Evolutionary conservation across 2,888 invertebrate genomes (phyloP).

Genomic region (Tenthredo amoena): DNA sequence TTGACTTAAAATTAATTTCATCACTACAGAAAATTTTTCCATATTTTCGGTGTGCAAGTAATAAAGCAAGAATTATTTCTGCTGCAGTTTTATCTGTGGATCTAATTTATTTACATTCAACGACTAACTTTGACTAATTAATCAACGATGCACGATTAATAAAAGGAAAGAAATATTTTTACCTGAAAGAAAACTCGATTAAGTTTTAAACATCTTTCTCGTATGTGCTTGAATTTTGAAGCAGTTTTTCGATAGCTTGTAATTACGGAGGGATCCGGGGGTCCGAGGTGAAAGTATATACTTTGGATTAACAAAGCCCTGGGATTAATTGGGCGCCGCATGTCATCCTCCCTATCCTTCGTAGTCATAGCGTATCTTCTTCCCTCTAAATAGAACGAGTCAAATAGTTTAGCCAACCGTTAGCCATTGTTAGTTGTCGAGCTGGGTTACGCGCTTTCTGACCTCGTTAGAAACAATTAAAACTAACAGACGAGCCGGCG

Average conservation of each 20-base stretch:
- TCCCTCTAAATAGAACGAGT: constrained; percentile 28
- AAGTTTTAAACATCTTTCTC: not conserved
- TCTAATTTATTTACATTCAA: not conserved
- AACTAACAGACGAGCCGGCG: constrained; percentile 65
- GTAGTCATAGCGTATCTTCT: not conserved
- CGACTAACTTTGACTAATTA: not conserved
- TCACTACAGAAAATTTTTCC: not conserved
- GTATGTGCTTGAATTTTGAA: not conserved
- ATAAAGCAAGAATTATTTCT: not conserved
- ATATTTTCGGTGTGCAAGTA: not conserved
- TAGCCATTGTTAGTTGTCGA: constrained; percentile 13
- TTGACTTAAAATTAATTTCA: not conserved
- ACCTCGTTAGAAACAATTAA: constrained; percentile 71
- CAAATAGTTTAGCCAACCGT: constrained; percentile 43
- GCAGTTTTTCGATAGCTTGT: not conserved
- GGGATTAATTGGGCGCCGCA: constrained; percentile 19
- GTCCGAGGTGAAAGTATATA: not conserved
- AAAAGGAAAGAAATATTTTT: not conserved
- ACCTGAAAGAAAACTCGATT: not conserved
- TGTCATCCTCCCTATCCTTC: not conserved
- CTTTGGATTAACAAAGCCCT: constrained; percentile 32
- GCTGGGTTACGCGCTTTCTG: constrained; percentile 38
- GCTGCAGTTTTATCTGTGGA: not conserved
- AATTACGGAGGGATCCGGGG: not conserved
- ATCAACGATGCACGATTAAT: not conserved